These are phyloP conservation scores for Loripinus fragilis DNA, from an alignment of 2,888 invertebrate genomes.

Conservation along the genomic window DNA sequence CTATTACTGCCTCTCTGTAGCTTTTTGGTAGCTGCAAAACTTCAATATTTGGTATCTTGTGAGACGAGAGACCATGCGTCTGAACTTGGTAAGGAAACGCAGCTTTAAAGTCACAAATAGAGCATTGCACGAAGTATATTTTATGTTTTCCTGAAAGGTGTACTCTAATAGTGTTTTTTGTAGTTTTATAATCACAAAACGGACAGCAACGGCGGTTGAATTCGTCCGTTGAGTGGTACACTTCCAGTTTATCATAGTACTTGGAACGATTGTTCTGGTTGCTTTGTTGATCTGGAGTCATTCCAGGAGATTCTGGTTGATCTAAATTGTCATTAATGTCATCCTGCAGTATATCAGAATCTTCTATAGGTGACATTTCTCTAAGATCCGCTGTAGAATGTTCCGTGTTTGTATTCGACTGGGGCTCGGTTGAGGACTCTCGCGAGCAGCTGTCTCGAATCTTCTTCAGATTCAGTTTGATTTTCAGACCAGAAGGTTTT, in stretches of 20 bases:
- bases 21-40: constrained; percentile 58
- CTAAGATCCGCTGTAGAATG: not conserved
- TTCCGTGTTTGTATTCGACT: not conserved
- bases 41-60: constrained; percentile 50
- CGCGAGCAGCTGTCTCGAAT: constrained; percentile 17
- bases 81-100: constrained; percentile 60
- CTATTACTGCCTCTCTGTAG: constrained; percentile 45
- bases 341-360: not conserved
- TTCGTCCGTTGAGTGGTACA: constrained; percentile 54
- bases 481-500: constrained; percentile 52
- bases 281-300: too few species aligned
- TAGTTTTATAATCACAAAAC: constrained; percentile 57
- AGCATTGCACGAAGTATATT: constrained; percentile 58
- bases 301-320: not conserved
- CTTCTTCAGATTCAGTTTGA: constrained; percentile 53
- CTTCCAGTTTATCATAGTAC: constrained; percentile 55
- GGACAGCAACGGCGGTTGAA: constrained; percentile 57
- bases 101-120: constrained; percentile 56
- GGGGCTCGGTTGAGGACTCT: constrained; percentile 27
- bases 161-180: constrained; percentile 58
- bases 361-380: constrained; percentile 4
- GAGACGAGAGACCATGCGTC: constrained; percentile 54
- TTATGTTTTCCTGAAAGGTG: constrained; percentile 59
- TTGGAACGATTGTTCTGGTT: constrained; percentile 4
- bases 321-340: not conserved